These are phyloP conservation scores for Phthorimaea operculella DNA, from an alignment of 1,140 invertebrate species.

Conservation along the genomic window DNA sequence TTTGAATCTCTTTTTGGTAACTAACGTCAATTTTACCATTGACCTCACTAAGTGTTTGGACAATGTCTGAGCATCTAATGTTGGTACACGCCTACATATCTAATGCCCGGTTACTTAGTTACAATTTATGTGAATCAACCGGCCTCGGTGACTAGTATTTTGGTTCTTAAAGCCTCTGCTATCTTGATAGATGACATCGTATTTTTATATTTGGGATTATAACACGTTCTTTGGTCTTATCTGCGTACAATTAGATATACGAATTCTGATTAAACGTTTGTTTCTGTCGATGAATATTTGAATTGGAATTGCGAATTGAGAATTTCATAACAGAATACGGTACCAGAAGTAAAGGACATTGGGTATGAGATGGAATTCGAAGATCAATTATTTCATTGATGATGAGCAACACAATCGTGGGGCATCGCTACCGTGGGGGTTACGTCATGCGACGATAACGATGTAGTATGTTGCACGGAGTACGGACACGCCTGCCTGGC, in stretches of 20 bases:
- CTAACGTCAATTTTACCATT: constrained; percentile 13
- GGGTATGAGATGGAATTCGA: background rate
- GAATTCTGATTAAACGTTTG: background rate
- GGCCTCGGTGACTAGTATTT: background rate
- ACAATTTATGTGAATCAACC: background rate
- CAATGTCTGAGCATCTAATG: constrained; percentile 13
- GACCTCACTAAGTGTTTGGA: constrained; percentile 20
- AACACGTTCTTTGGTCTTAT: background rate
- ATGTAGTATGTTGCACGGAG: constrained; percentile 17
- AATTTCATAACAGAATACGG: too few relatives aligned
- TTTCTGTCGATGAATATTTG: too few relatives aligned
- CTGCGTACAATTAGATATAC: background rate
- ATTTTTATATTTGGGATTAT: background rate
- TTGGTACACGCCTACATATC: constrained; percentile 25
- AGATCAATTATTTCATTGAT: constrained; percentile 10
- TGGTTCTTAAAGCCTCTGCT: background rate
- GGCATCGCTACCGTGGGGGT: constrained; percentile 31
- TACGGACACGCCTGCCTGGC: constrained; percentile 59
- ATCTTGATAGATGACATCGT: background rate
- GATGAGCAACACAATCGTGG: constrained; percentile 23
- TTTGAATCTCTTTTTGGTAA: constrained; percentile 3
- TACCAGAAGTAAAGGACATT: too few relatives aligned
- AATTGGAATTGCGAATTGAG: too few relatives aligned
- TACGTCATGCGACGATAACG: constrained; percentile 62
- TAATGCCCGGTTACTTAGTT: background rate